These are phyloP conservation scores for Sturnus vulgaris DNA, from an alignment of 2,113 vertebrate genomes.

Conservation along the genomic window DNA sequence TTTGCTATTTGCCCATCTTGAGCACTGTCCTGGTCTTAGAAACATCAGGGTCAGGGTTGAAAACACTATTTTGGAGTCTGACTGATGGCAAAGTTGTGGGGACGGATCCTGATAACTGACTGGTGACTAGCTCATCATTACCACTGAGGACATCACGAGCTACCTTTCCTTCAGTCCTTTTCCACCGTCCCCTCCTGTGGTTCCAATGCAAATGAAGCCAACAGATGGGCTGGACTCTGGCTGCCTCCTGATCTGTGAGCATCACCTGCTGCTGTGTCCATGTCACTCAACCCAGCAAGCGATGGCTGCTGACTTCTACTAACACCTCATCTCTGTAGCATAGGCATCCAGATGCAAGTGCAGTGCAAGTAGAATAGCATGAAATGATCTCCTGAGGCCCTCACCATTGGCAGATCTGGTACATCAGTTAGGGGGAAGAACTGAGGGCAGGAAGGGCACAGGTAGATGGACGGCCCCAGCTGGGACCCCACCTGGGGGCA, in stretches of 20 bases:
- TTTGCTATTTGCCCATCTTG: not conserved
- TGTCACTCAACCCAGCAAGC: not conserved
- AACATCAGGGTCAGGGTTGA: not conserved
- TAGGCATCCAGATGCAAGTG: not conserved
- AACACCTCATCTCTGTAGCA: not conserved
- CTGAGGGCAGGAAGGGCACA: not conserved
- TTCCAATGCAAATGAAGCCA: not conserved
- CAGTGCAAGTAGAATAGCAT: not conserved
- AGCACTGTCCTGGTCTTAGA: not conserved
- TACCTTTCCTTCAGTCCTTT: not conserved
- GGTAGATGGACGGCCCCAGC: not conserved
- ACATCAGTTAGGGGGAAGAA: not conserved
- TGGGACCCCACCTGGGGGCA: not conserved
- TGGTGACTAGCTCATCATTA: not conserved
- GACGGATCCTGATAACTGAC: not conserved
- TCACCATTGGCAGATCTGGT: not conserved
- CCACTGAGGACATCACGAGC: fast-evolving
- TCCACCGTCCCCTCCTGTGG: not conserved
- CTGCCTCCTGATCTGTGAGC: not conserved
- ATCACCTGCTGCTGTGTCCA: not conserved
- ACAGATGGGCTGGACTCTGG: not conserved
- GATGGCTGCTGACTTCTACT: not conserved
- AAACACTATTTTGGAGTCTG: not conserved
- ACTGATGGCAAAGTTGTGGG: not conserved
- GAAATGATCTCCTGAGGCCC: not conserved